Base-by-base conservation (phyloP, 2,113 vertebrate species). In the Lagopus muta region DNA sequence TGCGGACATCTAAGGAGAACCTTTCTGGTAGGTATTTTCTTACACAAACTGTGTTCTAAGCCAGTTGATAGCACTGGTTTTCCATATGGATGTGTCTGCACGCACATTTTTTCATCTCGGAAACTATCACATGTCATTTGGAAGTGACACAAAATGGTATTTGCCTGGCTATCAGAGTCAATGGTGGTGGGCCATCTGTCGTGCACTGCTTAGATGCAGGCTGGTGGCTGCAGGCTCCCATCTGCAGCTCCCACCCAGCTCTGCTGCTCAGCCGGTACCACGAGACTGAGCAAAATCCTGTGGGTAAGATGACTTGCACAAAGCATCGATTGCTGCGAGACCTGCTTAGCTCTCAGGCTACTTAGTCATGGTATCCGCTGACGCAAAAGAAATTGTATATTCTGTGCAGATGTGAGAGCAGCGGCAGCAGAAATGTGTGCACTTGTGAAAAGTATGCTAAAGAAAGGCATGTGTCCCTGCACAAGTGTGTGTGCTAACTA, bases 401-500 rank as follows among this genome's bases (percentile, higher is more conserved):
- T 65, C 50, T 32, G 18, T 65, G 81, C 65, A 58, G 70, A 28
- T 67, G 61, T 7, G 50, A 38, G 20, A 71, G 70, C 48, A 48
- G 48, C 18, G 24, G 19, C 27, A 48, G 27, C 6, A 10, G 17
- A 48, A 81, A 36, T 28, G 16, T 19, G 9, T 28, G 30, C 0
- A 1, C 18, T 75, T 55, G 28, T 82, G 71, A 42, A 72, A 13
- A 79, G 71, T 24, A 54, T 2, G 42, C 6, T n/a, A 4, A 24
- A 10, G 48, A 67, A 57, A 57, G 72, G 24, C 30, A 32, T 3
- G 12, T 32, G 14, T 50, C 60, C 0, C 0, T 74, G 27, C 16
- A 9, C 40, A n/a, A 66, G 38, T 45, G 2, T 19, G 22, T 0
- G 1, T 58, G 55, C 38, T 50, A 73, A 54, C 21, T 50, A 43